A percentile compares a stretch with the other conserved stretches of the same genome.
Conservation (phyloP, 1,140 invertebrate species). For the Lepidotrigona ventralis region DNA sequence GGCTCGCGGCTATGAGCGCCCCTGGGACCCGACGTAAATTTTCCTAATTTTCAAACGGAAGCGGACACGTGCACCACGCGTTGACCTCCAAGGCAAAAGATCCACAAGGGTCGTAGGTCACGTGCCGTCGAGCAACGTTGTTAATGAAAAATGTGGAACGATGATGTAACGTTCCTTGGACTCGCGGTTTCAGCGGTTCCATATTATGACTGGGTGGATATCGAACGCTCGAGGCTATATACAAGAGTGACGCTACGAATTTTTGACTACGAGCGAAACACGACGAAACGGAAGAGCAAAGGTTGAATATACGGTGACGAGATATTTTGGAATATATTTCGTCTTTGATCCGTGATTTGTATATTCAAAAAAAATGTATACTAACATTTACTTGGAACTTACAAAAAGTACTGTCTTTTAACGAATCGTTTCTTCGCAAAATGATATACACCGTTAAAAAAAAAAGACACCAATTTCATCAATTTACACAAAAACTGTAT, state of each 20-base stretch:
- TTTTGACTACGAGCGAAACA: neutral
- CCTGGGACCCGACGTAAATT: slow-evolving; percentile 44
- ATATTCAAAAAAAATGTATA: too few relatives aligned
- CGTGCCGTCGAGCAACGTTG: slow-evolving; percentile 35
- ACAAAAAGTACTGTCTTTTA: too few relatives aligned
- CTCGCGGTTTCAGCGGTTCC: neutral
- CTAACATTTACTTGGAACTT: too few relatives aligned
- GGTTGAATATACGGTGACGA: neutral
- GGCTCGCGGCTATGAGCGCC: slow-evolving; percentile 45
- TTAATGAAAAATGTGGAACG: slow-evolving; percentile 42
- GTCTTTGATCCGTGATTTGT: too few relatives aligned
- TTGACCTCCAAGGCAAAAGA: slow-evolving; percentile 2
- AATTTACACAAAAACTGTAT: too few relatives aligned
- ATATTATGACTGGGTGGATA: slow-evolving; percentile 19
- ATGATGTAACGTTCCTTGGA: slow-evolving; percentile 10
- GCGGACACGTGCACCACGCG: slow-evolving; percentile 33
- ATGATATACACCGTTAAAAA: too few relatives aligned
- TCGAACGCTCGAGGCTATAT: neutral
- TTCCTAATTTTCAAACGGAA: slow-evolving; percentile 47
- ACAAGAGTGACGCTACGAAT: neutral
- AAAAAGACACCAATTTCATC: too few relatives aligned
- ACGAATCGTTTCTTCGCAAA: too few relatives aligned
- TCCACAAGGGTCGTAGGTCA: slow-evolving; percentile 36
- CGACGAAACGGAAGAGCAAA: too few relatives aligned
- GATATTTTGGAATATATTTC: neutral